phyloP scores from a whole-genome alignment of 2,888 invertebrate genomes.

The Drosophila gaucha region DNA sequence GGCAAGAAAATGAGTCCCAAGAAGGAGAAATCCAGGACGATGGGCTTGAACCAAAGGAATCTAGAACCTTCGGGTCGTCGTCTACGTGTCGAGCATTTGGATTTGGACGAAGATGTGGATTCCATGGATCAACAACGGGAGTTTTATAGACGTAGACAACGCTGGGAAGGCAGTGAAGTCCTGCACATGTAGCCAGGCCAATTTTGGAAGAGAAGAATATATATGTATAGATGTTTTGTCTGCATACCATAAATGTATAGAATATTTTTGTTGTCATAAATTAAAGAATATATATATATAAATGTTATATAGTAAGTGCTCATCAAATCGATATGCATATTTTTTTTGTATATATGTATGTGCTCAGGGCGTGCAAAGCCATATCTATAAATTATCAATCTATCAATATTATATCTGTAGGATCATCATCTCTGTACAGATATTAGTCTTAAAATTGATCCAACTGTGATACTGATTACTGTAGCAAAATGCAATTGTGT shows the following conservation, averaged over 20 bases:
- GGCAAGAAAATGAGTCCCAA: conserved; percentile 23
- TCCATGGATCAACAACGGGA: conserved; percentile 32
- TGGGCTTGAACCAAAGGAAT: neutral
- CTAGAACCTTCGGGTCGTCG: conserved; percentile 10
- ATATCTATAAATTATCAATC: conserved; percentile 28
- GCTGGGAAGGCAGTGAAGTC: conserved; percentile 23
- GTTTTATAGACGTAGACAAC: conserved; percentile 23
- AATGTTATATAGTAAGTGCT: conserved; percentile 16
- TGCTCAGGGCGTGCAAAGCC: conserved; percentile 48
- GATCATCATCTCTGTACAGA: conserved; percentile 9
- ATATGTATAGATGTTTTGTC: conserved; percentile 7
- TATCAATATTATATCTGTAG: conserved; percentile 5
- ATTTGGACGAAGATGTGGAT: conserved; percentile 60
- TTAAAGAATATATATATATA: conserved; percentile 14
- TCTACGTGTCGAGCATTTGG: conserved; percentile 62
- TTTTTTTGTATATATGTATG: conserved; percentile 15
- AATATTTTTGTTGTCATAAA: conserved; percentile 4
- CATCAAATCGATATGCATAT: conserved; percentile 32
- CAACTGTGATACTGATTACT: conserved; percentile 55
- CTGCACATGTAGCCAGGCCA: conserved; percentile 38
- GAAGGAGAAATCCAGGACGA: neutral
- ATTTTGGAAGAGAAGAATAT: neutral
- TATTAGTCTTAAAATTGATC: conserved; percentile 28
- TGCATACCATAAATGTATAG: conserved; percentile 1
- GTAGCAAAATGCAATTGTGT: conserved; percentile 36